Evolutionary conservation across 2,888 invertebrate species (phyloP), one percentile per base, ranked within the genome.

Genomic region (Coremacera marginata): DNA sequence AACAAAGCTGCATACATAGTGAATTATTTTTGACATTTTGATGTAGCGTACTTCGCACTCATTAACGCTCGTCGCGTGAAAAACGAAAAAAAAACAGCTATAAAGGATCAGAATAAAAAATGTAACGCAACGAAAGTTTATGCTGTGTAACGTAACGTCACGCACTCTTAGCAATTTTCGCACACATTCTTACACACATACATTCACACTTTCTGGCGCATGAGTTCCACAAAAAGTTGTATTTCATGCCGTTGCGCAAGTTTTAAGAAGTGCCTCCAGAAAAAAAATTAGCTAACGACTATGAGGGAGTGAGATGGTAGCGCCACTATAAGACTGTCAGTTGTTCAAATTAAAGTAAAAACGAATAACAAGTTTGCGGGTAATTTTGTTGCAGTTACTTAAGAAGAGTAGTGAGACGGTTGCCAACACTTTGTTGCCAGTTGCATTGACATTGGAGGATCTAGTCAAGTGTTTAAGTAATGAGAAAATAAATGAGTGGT

Each of bases 21-120:
- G 62, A 63, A 63, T 63, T 63, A 63, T 63, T 63, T 63, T 63
- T 63, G 63, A 63, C 63, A 63, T 63, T 55, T 55, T 55, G 55
- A 55, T 55, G 27, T 63, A 16, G 63, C 31, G n/a, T 31, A 63
- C 63, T 11, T 63, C 63, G 63, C 25, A 63, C 63, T 63, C 31
- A 63, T 63, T 63, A 63, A 63, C 31, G 63, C 14, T 4, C 62
- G 62, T 11, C 27, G 27, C 62, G n/a, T n/a, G n/a, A 19, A 19
- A 9, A 57, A 9, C 2, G 11, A 57, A 19, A 57, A 25, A 57
- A 19, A 57, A 9, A 60, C 4, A 60, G 25, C 16, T 55, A 55
- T n/a, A 9, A 55, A 55, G 55, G 55, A 19, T n/a, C n/a, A 55
- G 9, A 22, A 55, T 5, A 55, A 60, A 27, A 62, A 16, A 27